phyloP scores from a whole-genome alignment of 2,888 invertebrate species.

The Pammene aurita region DNA sequence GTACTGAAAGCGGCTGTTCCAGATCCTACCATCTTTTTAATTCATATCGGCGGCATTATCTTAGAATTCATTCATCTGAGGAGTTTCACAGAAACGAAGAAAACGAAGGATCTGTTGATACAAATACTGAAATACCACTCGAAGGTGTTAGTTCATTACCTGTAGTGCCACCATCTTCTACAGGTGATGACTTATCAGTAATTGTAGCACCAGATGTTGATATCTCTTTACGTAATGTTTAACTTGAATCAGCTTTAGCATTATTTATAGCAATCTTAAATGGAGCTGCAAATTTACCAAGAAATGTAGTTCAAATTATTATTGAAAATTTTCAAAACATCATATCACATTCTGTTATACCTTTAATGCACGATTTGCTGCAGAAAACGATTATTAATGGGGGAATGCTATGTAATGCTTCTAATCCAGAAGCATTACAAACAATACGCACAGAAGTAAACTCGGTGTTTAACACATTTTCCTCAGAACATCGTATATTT shows the following conservation, averaged over 20 bases:
- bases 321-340: background rate
- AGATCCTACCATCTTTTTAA: background rate
- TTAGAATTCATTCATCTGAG: background rate
- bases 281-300: background rate
- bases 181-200: background rate
- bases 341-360: constrained; percentile 1
- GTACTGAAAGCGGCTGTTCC: background rate
- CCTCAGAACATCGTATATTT: constrained; percentile 2
- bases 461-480: background rate
- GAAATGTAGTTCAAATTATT: background rate
- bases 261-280: background rate
- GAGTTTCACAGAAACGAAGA: constrained; percentile 1
- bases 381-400: constrained; percentile 3
- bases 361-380: constrained; percentile 3
- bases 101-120: background rate
- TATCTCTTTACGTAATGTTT: background rate
- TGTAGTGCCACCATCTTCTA: constrained; percentile 2
- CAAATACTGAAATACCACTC: background rate
- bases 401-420: background rate
- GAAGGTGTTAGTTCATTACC: background rate
- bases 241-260: background rate
- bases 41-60: constrained; percentile 1
- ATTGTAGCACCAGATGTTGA: background rate
- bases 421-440: background rate
- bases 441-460: constrained; percentile 5